Conservation (phyloP, 2,797 vertebrate species). For the Rhinella marina region DNA sequence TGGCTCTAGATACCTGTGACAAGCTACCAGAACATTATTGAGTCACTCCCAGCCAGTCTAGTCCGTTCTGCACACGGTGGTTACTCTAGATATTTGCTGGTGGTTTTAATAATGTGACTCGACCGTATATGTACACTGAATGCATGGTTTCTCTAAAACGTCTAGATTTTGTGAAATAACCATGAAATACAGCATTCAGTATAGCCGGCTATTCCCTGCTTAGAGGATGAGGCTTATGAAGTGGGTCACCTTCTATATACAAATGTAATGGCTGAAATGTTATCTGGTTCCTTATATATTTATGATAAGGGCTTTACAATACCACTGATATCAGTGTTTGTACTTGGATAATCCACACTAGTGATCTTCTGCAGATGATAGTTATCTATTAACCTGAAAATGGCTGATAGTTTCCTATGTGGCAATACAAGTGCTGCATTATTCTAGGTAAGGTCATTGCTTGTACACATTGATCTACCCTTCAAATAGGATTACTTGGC, state of each 20-base stretch:
- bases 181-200: background rate
- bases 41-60: too few relatives aligned
- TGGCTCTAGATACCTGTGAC: too few relatives aligned
- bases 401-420: background rate
- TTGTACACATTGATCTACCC: background rate
- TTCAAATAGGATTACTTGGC: background rate
- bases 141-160: background rate
- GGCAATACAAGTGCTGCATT: background rate
- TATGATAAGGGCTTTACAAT: constrained; percentile 8
- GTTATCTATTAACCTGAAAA: background rate
- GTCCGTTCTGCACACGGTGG: too few relatives aligned
- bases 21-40: too few relatives aligned
- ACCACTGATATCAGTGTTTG: background rate
- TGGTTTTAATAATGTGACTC: too few relatives aligned
- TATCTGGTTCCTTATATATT: background rate
- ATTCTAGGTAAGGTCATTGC: background rate
- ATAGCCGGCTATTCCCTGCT: background rate
- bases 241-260: background rate
- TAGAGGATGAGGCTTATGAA: background rate
- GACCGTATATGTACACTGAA: background rate
- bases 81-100: too few relatives aligned
- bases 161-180: background rate
- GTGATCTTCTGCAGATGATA: background rate
- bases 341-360: background rate
- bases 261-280: background rate